Evolutionary conservation across 2,888 invertebrate genomes (phyloP).

Genomic region (Achlya flavicornis): DNA sequence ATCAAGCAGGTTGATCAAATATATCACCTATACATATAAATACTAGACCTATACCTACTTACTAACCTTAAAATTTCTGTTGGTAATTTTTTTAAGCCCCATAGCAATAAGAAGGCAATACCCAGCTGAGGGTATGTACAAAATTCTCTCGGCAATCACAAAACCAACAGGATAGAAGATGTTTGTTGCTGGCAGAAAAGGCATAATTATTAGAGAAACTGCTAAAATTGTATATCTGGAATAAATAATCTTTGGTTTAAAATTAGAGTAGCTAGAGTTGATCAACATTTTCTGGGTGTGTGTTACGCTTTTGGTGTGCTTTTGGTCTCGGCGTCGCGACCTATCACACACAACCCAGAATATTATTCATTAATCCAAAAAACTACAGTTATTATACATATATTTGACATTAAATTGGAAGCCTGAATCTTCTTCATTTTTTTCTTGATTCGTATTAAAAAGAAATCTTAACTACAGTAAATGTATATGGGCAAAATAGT

Average conservation of each 20-base stretch:
- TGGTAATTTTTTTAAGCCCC: slow-evolving; percentile 77
- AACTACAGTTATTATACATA: too few species aligned
- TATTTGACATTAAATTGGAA: too few species aligned
- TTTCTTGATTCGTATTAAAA: too few species aligned
- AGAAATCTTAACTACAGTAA: too few species aligned
- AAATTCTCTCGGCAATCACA: slow-evolving; percentile 93
- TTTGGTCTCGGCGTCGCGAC: too few species aligned
- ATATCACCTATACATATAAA: too few species aligned
- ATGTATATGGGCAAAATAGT: too few species aligned
- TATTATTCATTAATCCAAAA: too few species aligned
- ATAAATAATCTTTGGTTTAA: slow-evolving; percentile 34
- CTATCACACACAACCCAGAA: too few species aligned
- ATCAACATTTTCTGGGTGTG: background rate
- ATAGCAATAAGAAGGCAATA: slow-evolving; percentile 88
- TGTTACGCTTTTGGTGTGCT: too few species aligned
- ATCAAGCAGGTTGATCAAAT: too few species aligned
- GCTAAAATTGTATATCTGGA: slow-evolving; percentile 84
- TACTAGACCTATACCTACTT: background rate
- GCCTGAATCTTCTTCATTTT: too few species aligned
- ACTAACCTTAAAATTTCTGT: slow-evolving; percentile 48
- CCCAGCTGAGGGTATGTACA: slow-evolving; percentile 93
- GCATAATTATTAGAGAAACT: slow-evolving; percentile 85
- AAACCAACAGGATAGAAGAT: slow-evolving; percentile 94
- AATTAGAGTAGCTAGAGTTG: background rate
- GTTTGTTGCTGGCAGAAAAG: slow-evolving; percentile 94